These are phyloP conservation scores for Diacarnus erythraeanus DNA, from an alignment of 37 sponge, comb jelly and placozoan genomes.

Conservation along the genomic window DNA sequence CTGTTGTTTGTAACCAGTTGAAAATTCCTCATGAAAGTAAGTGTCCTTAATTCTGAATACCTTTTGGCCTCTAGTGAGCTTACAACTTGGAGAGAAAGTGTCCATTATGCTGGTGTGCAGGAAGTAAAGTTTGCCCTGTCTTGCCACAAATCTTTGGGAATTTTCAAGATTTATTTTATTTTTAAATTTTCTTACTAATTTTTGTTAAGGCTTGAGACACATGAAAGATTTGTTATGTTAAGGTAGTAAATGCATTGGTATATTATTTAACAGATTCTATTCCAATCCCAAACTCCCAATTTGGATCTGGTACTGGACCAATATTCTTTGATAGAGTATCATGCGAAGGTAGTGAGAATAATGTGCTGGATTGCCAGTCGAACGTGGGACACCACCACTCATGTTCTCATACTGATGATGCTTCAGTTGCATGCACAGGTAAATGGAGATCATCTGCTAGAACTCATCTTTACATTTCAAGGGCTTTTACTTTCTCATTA, in stretches of 20 bases:
- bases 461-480: not conserved
- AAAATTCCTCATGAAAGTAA: not conserved
- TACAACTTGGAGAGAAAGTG: too few species aligned
- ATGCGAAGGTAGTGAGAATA: constrained; percentile 13
- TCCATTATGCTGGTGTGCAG: too few species aligned
- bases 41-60: not conserved
- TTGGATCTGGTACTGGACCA: constrained; percentile 36
- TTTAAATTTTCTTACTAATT: too few species aligned
- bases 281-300: not conserved
- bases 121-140: too few species aligned
- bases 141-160: too few species aligned
- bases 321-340: constrained; percentile 14
- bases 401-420: not conserved
- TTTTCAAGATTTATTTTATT: too few species aligned
- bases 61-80: too few species aligned
- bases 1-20: constrained; percentile 38
- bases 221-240: not conserved
- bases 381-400: not conserved
- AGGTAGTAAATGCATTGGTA: not conserved
- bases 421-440: not conserved
- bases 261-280: not conserved
- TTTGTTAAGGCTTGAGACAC: too few species aligned
- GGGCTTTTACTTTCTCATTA: not conserved
- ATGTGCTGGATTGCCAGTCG: not conserved
- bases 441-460: not conserved